Evolutionary conservation across 1,140 invertebrate genomes (phyloP).

Genomic region (Eciton burchellii): DNA sequence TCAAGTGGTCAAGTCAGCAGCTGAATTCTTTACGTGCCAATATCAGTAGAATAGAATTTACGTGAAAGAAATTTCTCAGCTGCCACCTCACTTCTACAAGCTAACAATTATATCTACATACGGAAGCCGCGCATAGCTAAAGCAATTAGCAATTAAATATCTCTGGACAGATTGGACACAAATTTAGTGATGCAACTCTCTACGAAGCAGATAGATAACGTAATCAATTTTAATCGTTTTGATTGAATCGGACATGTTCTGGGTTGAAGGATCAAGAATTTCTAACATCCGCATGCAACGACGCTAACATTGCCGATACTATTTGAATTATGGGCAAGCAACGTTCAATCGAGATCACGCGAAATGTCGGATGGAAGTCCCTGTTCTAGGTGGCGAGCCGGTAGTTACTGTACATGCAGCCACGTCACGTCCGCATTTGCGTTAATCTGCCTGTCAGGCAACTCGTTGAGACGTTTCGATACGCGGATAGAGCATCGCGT

Average conservation of each 20-base stretch:
- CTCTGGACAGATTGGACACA: too few species aligned
- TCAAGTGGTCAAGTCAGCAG: background rate
- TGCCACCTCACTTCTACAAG: background rate
- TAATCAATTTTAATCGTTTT: too few species aligned
- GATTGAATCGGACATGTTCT: too few species aligned
- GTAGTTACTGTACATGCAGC: slow-evolving; percentile 60
- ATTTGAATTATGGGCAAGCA: background rate
- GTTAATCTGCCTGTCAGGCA: slow-evolving; percentile 76
- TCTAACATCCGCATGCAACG: background rate
- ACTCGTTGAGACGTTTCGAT: slow-evolving; percentile 60
- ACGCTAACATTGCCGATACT: too few species aligned
- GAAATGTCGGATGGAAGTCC: slow-evolving; percentile 27
- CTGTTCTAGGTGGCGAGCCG: slow-evolving; percentile 33
- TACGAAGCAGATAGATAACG: too few species aligned
- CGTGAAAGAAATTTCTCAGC: slow-evolving; percentile 43
- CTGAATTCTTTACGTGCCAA: slow-evolving; percentile 54
- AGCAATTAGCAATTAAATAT: background rate
- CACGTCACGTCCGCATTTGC: slow-evolving; percentile 85
- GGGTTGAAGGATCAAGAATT: background rate
- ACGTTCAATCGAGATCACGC: slow-evolving; percentile 18
- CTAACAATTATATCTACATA: background rate
- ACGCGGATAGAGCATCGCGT: background rate
- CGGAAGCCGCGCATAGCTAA: background rate
- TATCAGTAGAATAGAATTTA: slow-evolving; percentile 19
- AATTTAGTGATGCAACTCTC: too few species aligned